Evolutionary conservation across 2,113 vertebrate species (phyloP).

Genomic region (Leptosomus discolor): DNA sequence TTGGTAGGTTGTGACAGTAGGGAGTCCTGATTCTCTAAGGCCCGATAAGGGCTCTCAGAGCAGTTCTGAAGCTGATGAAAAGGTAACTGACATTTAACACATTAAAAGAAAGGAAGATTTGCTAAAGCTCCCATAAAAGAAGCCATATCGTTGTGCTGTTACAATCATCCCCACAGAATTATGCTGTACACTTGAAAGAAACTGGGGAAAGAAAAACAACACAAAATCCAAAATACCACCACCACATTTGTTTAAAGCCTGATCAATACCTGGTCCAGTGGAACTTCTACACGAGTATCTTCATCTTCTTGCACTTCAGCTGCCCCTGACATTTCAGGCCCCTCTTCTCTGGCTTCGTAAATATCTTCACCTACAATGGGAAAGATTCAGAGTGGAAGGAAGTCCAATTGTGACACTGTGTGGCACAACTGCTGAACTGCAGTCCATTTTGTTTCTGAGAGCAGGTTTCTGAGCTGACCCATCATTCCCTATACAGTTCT

Average conservation of each 20-base stretch:
- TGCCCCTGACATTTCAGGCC: constrained; percentile 70
- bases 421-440: constrained; percentile 72
- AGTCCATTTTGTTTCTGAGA: not conserved
- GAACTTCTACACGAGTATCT: constrained; percentile 75
- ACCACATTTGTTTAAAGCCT: not conserved
- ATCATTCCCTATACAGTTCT: not conserved
- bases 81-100: not conserved
- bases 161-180: not conserved
- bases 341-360: constrained; percentile 75
- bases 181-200: not conserved
- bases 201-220: not conserved
- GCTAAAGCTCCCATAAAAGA: not conserved
- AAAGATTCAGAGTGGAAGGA: not conserved
- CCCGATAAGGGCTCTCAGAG: not conserved
- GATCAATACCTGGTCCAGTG: constrained; percentile 77
- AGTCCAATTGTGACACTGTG: constrained; percentile 79
- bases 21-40: not conserved
- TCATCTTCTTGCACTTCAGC: constrained; percentile 77
- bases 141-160: not conserved
- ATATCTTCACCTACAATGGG: constrained; percentile 73
- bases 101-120: not conserved
- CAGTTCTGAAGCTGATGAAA: not conserved
- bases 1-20: not conserved
- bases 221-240: too few species aligned
- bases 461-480: not conserved